phyloP scores from a whole-genome alignment of 2,113 vertebrate species.

The Kryptolebias marmoratus region DNA sequence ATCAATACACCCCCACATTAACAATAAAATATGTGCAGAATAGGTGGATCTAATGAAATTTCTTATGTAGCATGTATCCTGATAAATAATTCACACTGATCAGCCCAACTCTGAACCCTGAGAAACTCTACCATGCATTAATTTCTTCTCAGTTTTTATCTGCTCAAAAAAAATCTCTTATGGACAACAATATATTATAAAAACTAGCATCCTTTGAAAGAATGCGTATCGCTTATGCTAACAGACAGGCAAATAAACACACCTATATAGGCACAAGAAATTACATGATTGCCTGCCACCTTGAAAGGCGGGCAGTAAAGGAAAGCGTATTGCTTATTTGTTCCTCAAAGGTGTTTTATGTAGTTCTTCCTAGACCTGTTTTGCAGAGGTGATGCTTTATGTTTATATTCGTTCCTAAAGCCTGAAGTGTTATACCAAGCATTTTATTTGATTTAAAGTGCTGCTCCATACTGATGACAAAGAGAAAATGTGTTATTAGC shows the following conservation, averaged over 20 bases:
- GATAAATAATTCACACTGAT: slow-evolving; percentile 35
- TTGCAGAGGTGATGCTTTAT: slow-evolving; percentile 58
- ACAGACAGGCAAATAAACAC: too few relatives aligned
- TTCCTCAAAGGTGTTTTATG: slow-evolving; percentile 44
- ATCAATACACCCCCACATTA: not conserved
- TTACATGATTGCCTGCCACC: too few relatives aligned
- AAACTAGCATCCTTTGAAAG: not conserved
- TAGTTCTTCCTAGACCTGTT: slow-evolving; percentile 35
- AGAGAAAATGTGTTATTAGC: slow-evolving; percentile 54
- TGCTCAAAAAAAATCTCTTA: too few relatives aligned
- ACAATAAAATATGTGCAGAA: not conserved
- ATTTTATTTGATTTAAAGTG: slow-evolving; percentile 37
- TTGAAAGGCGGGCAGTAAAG: too few relatives aligned
- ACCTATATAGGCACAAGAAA: too few relatives aligned
- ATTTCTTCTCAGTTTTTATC: slow-evolving; percentile 55
- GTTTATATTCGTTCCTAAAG: slow-evolving; percentile 45
- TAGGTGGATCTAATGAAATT: slow-evolving; percentile 20
- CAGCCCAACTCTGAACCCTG: slow-evolving; percentile 2
- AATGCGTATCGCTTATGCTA: too few relatives aligned
- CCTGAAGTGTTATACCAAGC: slow-evolving; percentile 22
- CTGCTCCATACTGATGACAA: slow-evolving; percentile 38
- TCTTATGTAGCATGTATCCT: slow-evolving; percentile 19
- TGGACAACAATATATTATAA: too few relatives aligned
- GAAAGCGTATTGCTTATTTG: not conserved
- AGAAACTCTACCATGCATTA: slow-evolving; percentile 38